These are phyloP conservation scores for Lasioglossum figueresi DNA, from an alignment of 2,888 invertebrate genomes.

Conservation along the genomic window DNA sequence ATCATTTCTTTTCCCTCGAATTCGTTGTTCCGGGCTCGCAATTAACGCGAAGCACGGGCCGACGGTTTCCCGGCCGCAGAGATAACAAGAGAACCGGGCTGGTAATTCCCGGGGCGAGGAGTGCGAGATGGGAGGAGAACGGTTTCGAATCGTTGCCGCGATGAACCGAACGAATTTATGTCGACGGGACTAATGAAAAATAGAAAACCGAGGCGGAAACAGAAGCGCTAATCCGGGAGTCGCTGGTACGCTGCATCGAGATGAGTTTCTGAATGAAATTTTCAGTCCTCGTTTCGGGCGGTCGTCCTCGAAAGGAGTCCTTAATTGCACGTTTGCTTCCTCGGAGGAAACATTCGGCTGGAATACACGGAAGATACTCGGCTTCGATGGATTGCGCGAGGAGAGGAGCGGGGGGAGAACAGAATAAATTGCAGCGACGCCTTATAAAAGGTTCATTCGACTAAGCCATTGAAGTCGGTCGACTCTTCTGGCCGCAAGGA, in stretches of 20 bases:
- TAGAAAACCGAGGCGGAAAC: slow-evolving; percentile 18
- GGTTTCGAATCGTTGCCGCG: neutral
- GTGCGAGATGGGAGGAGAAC: neutral
- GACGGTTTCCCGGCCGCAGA: slow-evolving; percentile 15
- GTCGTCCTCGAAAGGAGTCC: slow-evolving; percentile 29
- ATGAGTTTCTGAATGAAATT: slow-evolving; percentile 73
- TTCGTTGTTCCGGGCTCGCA: slow-evolving; percentile 15
- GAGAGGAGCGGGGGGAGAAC: neutral
- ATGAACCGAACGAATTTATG: slow-evolving; percentile 33
- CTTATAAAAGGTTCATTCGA: slow-evolving; percentile 12
- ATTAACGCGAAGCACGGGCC: neutral
- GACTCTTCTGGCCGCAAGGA: neutral
- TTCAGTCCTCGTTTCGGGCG: slow-evolving; percentile 44
- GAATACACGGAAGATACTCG: neutral
- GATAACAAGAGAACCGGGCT: neutral
- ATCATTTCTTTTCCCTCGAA: slow-evolving; percentile 4
- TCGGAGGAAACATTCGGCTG: slow-evolving; percentile 4
- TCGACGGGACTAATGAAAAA: slow-evolving; percentile 36
- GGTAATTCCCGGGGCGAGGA: neutral
- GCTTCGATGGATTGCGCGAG: neutral
- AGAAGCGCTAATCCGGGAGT: slow-evolving; percentile 53
- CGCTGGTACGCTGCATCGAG: slow-evolving; percentile 50
- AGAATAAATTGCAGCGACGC: slow-evolving; percentile 8
- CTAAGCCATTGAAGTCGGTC: slow-evolving; percentile 7
- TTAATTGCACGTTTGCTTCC: slow-evolving; percentile 54